Percentiles rank a stretch among this genome's conserved stretches.
Evolutionary conservation across 1,140 invertebrate genomes (phyloP).

Genomic region (Magallana gigas): DNA sequence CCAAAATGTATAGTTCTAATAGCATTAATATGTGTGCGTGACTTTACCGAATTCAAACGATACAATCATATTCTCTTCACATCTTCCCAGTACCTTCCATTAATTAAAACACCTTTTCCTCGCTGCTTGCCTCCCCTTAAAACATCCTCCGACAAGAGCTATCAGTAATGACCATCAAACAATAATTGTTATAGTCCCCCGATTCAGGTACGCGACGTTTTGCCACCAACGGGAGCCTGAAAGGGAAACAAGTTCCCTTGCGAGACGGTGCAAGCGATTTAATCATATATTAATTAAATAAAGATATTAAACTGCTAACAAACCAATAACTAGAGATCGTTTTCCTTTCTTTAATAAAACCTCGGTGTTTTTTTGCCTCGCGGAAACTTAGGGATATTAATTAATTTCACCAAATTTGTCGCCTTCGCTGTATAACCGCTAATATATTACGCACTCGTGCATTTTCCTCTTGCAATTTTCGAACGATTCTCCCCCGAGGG

Average conservation of each 20-base stretch:
- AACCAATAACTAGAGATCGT: slow-evolving; percentile 23
- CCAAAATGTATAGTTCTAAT: not conserved
- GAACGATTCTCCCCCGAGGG: not conserved
- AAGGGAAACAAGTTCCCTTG: slow-evolving; percentile 10
- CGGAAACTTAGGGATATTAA: slow-evolving; percentile 21
- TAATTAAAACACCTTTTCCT: slow-evolving; percentile 7
- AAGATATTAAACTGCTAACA: slow-evolving; percentile 38
- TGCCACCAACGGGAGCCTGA: not conserved
- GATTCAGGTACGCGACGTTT: not conserved
- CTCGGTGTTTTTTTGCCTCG: not conserved
- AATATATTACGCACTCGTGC: slow-evolving; percentile 31
- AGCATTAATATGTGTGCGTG: not conserved
- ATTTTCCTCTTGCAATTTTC: slow-evolving; percentile 31
- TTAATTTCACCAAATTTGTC: slow-evolving; percentile 36
- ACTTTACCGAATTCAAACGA: not conserved
- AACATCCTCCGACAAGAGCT: not conserved
- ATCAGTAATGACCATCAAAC: slow-evolving; percentile 8
- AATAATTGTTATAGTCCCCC: not conserved
- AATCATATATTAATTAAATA: slow-evolving; percentile 34
- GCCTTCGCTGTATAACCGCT: not conserved
- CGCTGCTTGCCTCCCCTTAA: not conserved
- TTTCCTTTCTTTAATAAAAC: slow-evolving; percentile 28
- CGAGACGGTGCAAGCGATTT: slow-evolving; percentile 32
- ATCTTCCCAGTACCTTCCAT: not conserved
- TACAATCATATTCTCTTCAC: not conserved